Percentiles rank a stretch among this genome's conserved stretches.
These are phyloP conservation scores for Forbesichthys papilliferus DNA, from an alignment of 2,113 vertebrate genomes.

Conservation along the genomic window DNA sequence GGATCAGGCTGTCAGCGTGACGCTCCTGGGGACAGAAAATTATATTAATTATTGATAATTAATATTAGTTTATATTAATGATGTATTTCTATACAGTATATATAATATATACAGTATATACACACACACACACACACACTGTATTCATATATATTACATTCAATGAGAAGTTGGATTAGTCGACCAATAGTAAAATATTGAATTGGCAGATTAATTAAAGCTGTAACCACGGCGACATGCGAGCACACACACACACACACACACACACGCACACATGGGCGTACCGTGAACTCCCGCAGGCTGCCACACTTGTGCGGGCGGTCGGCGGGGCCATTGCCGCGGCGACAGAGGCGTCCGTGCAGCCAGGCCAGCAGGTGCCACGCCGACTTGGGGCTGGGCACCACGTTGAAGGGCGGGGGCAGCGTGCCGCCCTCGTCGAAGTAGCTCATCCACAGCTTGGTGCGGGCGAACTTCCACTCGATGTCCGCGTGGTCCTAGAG, in stretches of 20 bases:
- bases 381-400: conserved; percentile 93
- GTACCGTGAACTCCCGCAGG: conserved; percentile 89
- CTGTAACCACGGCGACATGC: neutral
- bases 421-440: conserved; percentile 97
- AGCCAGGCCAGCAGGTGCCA: conserved; percentile 93
- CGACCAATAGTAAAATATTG: no score
- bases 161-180: no score
- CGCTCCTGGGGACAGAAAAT: no score
- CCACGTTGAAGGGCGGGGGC: conserved; percentile 93
- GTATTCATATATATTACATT: no score
- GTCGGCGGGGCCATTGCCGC: conserved; percentile 74
- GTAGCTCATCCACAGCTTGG: conserved; percentile 98
- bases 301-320: conserved; percentile 84
- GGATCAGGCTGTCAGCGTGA: no score
- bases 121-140: no score
- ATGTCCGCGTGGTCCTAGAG: conserved; percentile 93
- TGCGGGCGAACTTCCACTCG: conserved; percentile 97
- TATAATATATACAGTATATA: no score
- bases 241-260: neutral
- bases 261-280: conserved; percentile 63
- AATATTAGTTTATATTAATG: no score
- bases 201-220: no score
- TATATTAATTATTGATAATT: no score
- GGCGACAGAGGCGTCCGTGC: conserved; percentile 83
- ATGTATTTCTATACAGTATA: no score